phyloP scores from a whole-genome alignment of 2,797 vertebrate species.

The Paratrypauchen microcephalus region DNA sequence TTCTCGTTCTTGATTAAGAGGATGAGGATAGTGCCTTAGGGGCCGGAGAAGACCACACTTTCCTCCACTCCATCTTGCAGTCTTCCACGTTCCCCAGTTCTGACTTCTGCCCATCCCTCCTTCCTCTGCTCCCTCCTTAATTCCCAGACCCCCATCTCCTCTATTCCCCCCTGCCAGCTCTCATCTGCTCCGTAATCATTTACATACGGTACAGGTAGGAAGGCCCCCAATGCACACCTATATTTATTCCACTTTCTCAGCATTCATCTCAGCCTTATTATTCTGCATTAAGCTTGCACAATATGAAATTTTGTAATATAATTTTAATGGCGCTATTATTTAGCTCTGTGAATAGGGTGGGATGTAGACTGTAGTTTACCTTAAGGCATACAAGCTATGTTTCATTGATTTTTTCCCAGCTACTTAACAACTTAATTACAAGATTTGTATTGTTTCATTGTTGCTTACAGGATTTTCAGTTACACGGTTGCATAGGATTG shows the following conservation, averaged over 20 bases:
- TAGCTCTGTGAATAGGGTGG: neutral
- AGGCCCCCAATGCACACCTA: neutral
- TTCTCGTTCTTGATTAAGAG: conserved; percentile 64
- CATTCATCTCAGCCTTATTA: conserved; percentile 12
- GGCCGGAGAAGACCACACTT: conserved; percentile 41
- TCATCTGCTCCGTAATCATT: conserved; percentile 24
- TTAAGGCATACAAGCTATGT: neutral
- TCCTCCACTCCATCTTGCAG: conserved; percentile 29
- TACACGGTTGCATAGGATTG: neutral
- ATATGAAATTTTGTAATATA: neutral
- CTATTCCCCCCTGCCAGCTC: conserved; percentile 11
- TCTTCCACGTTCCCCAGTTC: conserved; percentile 26
- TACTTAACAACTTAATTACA: conserved; percentile 4
- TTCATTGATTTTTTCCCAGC: neutral
- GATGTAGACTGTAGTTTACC: neutral
- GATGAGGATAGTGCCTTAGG: conserved; percentile 51
- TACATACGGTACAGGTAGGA: conserved; percentile 12
- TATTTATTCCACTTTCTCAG: conserved; percentile 27
- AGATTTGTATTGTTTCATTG: neutral
- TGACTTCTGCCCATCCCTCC: conserved; percentile 22
- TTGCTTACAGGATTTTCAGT: neutral
- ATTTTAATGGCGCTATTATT: conserved; percentile 10
- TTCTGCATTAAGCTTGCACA: conserved; percentile 11
- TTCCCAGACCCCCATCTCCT: conserved; percentile 13
- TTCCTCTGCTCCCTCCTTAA: conserved; percentile 13